Evolutionary conservation across 30 jellyfish, hydroid and myxozoan genomes (phyloP), one percentile per base, ranked within the genome.

Genomic region (Turritopsis rubra): DNA sequence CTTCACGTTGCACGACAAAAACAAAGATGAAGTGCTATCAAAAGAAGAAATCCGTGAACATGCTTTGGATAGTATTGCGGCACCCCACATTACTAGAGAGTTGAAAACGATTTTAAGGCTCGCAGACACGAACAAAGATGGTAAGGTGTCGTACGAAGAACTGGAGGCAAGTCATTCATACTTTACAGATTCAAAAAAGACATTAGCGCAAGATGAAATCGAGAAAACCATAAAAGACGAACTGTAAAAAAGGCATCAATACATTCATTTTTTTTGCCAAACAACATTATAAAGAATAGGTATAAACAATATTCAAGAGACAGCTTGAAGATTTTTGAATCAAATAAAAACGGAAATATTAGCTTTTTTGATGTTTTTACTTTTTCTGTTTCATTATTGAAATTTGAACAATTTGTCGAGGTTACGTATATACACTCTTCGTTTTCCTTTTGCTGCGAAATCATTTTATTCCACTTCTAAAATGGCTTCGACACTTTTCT

Each of bases 11-110:
- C 77, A 68, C 30, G 77, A 68, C 30, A 68, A 68, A 19, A 68
- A 68, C 77, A 68, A 68, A 68, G 77, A 68, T 68, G 77, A 27
- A n/a, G 30, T 68, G 31, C 21, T 68, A 23, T n/a, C 31, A 23
- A 68, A 19, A 27, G 77, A 68, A 9, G 77, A 68, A 68, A 23
- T 68, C 30, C 77, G 77, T 68, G 77, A 68, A n/a, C 77, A 68
- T 68, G 77, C 77, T 19, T 27, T 68, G 28, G 77, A 68, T 9
- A 68, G 77, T 22, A 68, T 27, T 22, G 28, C 77, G 19, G 28
- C 77, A 68, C 30, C 77, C 23, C 77, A 68, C 30, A 1, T 68
- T 1, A 0, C 17, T 7, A n/a, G 30, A n/a, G 77, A 68, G 77
- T 68, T 68, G 77, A 68, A 0, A 27, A 27, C 77, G 21, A 68